Base-by-base conservation (phyloP, 1,140 invertebrate genomes). In the Drusus annulatus region DNA sequence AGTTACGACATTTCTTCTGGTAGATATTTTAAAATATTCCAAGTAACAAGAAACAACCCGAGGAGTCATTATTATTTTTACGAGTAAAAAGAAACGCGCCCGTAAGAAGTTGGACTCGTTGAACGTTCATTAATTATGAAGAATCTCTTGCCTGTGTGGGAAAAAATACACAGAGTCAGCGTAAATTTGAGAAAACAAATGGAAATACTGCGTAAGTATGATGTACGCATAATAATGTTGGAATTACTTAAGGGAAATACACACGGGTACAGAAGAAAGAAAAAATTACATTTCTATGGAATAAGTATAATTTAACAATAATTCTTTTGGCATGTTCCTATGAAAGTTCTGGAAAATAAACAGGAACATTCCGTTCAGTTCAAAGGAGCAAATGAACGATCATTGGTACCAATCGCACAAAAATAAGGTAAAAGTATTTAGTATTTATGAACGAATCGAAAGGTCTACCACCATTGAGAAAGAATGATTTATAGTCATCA, bases 31-130 rank as follows among this genome's bases (percentile, higher is more conserved):
- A 19, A 51, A 51, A 69, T 4, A 69, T 69, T 36, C 21, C 31
- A 7, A 69, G 7, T 15, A 51, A 17, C 16, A 17, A 4, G 17
- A 51, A 36, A 7, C 65, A 69, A n/a, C n/a, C 65, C 65, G 50
- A 36, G 51, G 65, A 69, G 65, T n/a, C 17, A 50, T 50, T 69
- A 69, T 19, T 69, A 69, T 69, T 69, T 69, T 69, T 69, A 69
- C 36, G 65, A 69, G 65, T n/a, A 69, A 69, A 51, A 6, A 23
- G 13, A 36, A 69, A 13, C 7, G 19, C 6, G n/a, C 17, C n/a
- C n/a, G 31, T 13, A 69, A 69, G 51, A 69, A 69, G n/a, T 69
- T 69, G 36, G 36, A 45, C 23, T 23, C n/a, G 65, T 50, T 50
- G 65, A 69, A 17, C n/a, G 36, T 69, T 69, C 65, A 69, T 69